phyloP scores from a whole-genome alignment of 2,888 invertebrate genomes.

The Vanessa cardui region DNA sequence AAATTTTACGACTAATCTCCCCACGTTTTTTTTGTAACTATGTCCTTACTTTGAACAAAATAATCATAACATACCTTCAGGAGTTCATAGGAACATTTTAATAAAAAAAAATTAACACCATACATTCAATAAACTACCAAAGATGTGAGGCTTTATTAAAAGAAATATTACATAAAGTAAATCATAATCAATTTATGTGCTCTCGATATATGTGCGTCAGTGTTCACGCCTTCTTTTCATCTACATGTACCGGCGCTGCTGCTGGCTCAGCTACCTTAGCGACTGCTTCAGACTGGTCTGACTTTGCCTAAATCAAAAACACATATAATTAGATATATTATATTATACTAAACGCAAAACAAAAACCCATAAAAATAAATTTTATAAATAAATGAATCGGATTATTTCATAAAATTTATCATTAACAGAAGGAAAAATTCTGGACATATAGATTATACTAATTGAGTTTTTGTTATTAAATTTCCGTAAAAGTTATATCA shows the following conservation, averaged over 20 bases:
- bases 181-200: neutral
- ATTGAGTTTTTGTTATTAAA: too few relatives aligned
- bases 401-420: too few relatives aligned
- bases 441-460: too few relatives aligned
- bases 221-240: constrained; percentile 49
- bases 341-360: too few relatives aligned
- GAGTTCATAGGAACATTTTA: too few relatives aligned
- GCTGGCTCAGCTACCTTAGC: constrained; percentile 32
- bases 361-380: too few relatives aligned
- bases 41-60: too few relatives aligned
- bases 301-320: constrained; percentile 44
- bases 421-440: too few relatives aligned
- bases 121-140: neutral
- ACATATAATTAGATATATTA: constrained; percentile 19
- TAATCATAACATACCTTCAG: neutral
- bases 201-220: neutral
- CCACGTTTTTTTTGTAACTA: too few relatives aligned
- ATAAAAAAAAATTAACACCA: neutral
- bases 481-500: too few relatives aligned
- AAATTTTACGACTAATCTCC: too few relatives aligned
- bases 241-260: constrained; percentile 39
- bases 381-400: too few relatives aligned
- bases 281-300: constrained; percentile 34
- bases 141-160: constrained; percentile 41
- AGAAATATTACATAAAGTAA: constrained; percentile 34